Evolutionary conservation across 2,888 invertebrate species (phyloP).

Genomic region (Druceiella hillmani): DNA sequence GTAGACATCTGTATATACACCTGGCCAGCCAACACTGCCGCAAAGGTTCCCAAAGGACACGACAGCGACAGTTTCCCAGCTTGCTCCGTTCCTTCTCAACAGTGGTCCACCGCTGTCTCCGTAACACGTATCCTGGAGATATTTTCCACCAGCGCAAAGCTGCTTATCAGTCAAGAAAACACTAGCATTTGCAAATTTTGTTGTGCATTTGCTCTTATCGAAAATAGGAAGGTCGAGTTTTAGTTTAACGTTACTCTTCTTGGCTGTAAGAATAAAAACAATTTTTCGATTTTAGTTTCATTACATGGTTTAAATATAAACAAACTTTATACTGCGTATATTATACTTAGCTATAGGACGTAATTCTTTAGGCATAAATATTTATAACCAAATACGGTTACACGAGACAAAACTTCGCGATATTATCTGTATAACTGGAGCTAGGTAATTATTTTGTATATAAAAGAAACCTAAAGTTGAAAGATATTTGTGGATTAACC

Average conservation of each 20-base stretch:
- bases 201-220: conserved; percentile 46
- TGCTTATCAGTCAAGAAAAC: conserved; percentile 51
- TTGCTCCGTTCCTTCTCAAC: conserved; percentile 52
- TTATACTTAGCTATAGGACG: too few relatives aligned
- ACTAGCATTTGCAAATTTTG: conserved; percentile 43
- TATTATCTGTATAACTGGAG: too few relatives aligned
- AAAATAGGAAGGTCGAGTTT: conserved; percentile 58
- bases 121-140: conserved; percentile 63
- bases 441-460: too few relatives aligned
- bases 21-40: conserved; percentile 60
- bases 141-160: conserved; percentile 66
- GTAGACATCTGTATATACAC: conserved; percentile 60
- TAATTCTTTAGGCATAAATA: too few relatives aligned
- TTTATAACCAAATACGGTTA: too few relatives aligned
- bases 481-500: too few relatives aligned
- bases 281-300: too few relatives aligned
- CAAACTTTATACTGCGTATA: too few relatives aligned
- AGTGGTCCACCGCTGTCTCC: conserved; percentile 77
- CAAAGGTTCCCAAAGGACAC: conserved; percentile 66
- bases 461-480: too few relatives aligned
- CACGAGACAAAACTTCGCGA: too few relatives aligned
- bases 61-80: conserved; percentile 57
- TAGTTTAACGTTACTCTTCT: conserved; percentile 54
- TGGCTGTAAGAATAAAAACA: conserved; percentile 34
- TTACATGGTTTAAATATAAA: too few relatives aligned